phyloP scores from a whole-genome alignment of 1,140 invertebrate genomes.

The Ceratoteleas bidentatus region DNA sequence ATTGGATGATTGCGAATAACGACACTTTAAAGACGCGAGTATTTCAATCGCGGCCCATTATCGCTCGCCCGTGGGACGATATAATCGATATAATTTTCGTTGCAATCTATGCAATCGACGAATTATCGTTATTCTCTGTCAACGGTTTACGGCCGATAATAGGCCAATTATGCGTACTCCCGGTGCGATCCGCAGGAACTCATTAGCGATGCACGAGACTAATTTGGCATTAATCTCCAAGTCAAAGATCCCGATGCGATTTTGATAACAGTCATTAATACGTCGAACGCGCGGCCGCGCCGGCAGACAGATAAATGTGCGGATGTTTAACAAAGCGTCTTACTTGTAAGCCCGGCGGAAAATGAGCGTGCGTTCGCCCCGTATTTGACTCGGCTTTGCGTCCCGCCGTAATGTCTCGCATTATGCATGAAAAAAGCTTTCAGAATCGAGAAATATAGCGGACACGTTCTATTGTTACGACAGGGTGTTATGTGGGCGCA shows the following conservation, averaged over 20 bases:
- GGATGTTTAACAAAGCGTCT: constrained; percentile 24
- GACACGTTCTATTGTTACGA: constrained; percentile 61
- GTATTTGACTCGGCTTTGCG: constrained; percentile 42
- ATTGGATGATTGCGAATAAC: too few relatives aligned
- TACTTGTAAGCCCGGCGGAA: constrained; percentile 5
- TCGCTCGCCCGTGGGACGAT: background rate
- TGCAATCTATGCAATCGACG: constrained; percentile 34
- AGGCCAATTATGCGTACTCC: constrained; percentile 47
- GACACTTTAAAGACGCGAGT: background rate
- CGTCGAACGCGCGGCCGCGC: background rate
- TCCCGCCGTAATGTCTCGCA: constrained; percentile 30
- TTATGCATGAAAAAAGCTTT: constrained; percentile 64
- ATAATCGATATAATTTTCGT: constrained; percentile 39
- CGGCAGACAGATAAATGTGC: constrained; percentile 8
- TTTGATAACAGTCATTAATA: constrained; percentile 24
- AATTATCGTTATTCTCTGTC: constrained; percentile 62
- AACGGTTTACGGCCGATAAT: constrained; percentile 55
- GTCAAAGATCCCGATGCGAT: constrained; percentile 34
- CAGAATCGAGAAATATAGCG: constrained; percentile 51
- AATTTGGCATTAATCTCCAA: constrained; percentile 51
- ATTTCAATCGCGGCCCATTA: constrained; percentile 31
- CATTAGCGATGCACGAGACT: constrained; percentile 54
- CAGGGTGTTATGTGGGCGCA: constrained; percentile 48
- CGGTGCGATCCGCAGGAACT: constrained; percentile 28
- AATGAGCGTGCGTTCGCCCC: constrained; percentile 34